phyloP scores from a whole-genome alignment of 2,888 invertebrate genomes.

The Leptinotarsa juncta region DNA sequence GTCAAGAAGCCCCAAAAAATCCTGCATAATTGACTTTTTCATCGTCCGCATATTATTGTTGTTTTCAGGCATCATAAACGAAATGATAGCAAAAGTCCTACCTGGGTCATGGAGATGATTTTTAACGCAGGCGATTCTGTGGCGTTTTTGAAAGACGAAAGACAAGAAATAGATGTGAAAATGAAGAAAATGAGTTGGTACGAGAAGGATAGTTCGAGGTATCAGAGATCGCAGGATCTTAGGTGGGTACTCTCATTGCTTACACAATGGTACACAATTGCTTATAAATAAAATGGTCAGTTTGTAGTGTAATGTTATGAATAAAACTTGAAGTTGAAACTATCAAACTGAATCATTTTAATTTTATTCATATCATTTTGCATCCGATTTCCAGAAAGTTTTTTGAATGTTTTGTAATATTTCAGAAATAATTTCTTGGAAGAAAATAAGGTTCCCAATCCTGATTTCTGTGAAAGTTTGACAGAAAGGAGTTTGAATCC shows the following conservation, averaged over 20 bases:
- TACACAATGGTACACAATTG: no score
- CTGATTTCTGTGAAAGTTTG: slow-evolving; percentile 11
- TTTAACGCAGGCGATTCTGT: slow-evolving; percentile 45
- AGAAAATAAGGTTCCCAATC: slow-evolving; percentile 30
- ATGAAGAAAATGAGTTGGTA: slow-evolving; percentile 57
- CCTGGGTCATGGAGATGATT: slow-evolving; percentile 54
- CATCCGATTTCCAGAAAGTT: no score
- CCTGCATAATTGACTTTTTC: not conserved
- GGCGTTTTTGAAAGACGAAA: slow-evolving; percentile 48
- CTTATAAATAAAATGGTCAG: no score
- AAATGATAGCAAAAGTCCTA: slow-evolving; percentile 44
- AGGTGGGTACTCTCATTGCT: slow-evolving; percentile 43
- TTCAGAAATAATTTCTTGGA: slow-evolving; percentile 32
- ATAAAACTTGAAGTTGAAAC: no score
- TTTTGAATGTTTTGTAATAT: not conserved
- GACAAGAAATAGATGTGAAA: slow-evolving; percentile 50
- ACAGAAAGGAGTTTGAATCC: slow-evolving; percentile 29
- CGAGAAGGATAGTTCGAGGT: slow-evolving; percentile 49
- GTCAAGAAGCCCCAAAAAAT: no score
- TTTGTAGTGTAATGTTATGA: no score
- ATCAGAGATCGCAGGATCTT: slow-evolving; percentile 49
- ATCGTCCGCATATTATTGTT: not conserved
- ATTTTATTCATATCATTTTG: no score
- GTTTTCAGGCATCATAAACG: not conserved
- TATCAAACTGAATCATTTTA: no score